A percentile compares a stretch with the other conserved stretches of the same genome.
Evolutionary conservation across 2,797 vertebrate genomes (phyloP).

Genomic region (Stomatorhinus walkeri): DNA sequence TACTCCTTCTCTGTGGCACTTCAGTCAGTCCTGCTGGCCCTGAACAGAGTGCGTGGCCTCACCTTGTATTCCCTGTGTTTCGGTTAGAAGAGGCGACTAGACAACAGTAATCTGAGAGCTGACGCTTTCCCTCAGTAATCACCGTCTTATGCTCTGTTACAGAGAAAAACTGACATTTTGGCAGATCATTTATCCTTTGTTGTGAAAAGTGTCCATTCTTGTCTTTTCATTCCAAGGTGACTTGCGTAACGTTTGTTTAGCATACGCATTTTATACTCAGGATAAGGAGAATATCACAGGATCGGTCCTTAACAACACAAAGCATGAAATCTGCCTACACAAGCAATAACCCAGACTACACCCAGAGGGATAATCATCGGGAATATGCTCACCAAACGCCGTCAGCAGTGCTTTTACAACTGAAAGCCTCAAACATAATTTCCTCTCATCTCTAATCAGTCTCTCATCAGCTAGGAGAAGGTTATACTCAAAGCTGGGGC

Average conservation of each 20-base stretch:
- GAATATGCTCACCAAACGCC: neutral
- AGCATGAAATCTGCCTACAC: neutral
- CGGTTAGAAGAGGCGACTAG: neutral
- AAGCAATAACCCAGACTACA: neutral
- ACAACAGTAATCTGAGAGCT: neutral
- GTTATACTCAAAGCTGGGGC: neutral
- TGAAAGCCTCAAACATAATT: neutral
- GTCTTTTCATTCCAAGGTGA: neutral
- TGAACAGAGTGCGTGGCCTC: neutral
- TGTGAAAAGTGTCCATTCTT: neutral
- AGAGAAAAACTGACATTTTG: neutral
- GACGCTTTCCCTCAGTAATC: neutral
- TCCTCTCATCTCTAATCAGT: conserved; percentile 1
- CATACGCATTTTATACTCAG: neutral
- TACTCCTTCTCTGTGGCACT: neutral
- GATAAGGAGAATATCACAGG: neutral
- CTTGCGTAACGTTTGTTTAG: neutral
- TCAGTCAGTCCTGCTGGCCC: neutral
- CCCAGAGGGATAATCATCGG: neutral
- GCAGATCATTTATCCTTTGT: neutral
- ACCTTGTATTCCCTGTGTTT: neutral
- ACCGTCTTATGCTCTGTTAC: neutral
- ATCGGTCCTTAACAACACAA: neutral
- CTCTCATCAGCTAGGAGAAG: neutral
- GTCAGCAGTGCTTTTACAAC: neutral